Evolutionary conservation across 1,140 invertebrate species (phyloP).

Genomic region (Aphis gossypii): DNA sequence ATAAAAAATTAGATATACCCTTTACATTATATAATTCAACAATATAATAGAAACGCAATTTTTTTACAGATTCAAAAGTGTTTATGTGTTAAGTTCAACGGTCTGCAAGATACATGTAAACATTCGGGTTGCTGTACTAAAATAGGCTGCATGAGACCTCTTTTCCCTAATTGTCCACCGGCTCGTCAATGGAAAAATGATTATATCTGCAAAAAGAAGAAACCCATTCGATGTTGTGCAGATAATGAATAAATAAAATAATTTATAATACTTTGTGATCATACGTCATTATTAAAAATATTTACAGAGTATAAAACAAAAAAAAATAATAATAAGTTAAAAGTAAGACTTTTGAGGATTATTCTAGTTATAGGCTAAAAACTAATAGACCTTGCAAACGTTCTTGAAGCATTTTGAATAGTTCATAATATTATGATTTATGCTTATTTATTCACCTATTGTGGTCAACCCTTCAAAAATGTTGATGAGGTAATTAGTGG

Average conservation of each 20-base stretch:
- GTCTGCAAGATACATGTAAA: constrained; percentile 19
- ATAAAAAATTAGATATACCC: no score
- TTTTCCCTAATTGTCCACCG: background rate
- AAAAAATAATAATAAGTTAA: background rate
- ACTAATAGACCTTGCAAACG: background rate
- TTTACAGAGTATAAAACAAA: background rate
- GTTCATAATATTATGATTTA: background rate
- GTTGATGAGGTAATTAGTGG: no score
- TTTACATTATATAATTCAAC: background rate
- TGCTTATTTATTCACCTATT: no score
- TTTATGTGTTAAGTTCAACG: constrained; percentile 16
- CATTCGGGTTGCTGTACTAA: background rate
- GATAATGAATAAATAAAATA: background rate
- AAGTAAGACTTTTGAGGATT: no score
- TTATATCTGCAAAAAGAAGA: background rate
- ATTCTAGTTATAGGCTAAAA: no score
- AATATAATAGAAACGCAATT: background rate
- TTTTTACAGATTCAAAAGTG: constrained; percentile 23
- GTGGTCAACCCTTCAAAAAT: no score
- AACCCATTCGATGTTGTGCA: background rate
- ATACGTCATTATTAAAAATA: background rate
- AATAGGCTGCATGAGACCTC: background rate
- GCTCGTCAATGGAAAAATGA: background rate
- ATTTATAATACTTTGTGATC: background rate
- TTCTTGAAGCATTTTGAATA: background rate